A percentile compares a stretch with the other conserved stretches of the same genome.
phyloP scores from a whole-genome alignment of 2,797 vertebrate genomes.

The Muraenolepis orangiensis region DNA sequence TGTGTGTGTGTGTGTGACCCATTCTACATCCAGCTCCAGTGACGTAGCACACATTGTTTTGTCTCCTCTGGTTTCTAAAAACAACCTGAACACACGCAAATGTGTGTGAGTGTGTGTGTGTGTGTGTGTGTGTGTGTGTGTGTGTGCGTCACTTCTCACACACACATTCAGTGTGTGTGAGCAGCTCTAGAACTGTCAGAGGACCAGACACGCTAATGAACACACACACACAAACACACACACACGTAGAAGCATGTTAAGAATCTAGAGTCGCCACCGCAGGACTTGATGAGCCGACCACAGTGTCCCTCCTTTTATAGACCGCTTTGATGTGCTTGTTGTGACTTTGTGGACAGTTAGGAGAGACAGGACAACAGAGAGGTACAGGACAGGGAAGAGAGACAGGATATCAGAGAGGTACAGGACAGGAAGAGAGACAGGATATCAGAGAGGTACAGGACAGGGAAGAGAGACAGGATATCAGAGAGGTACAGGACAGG shows the following conservation, averaged over 20 bases:
- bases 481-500: background rate
- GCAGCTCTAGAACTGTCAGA: too few relatives aligned
- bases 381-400: too few relatives aligned
- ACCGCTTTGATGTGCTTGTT: background rate
- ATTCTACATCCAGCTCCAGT: slow-evolving; percentile 48
- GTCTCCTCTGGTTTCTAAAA: slow-evolving; percentile 64
- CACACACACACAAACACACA: slow-evolving; percentile 13
- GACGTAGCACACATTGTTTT: slow-evolving; percentile 68
- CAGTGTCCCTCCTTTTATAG: background rate
- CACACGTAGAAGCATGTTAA: slow-evolving; percentile 18
- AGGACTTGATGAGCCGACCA: background rate
- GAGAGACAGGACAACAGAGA: too few relatives aligned
- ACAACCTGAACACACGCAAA: slow-evolving; percentile 63
- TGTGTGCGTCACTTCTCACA: too few relatives aligned
- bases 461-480: background rate
- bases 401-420: too few relatives aligned
- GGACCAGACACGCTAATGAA: too few relatives aligned
- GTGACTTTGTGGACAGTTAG: background rate
- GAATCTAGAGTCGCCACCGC: background rate
- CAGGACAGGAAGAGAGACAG: too few relatives aligned
- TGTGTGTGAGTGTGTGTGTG: too few relatives aligned
- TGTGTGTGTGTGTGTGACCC: slow-evolving; percentile 34
- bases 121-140: too few relatives aligned
- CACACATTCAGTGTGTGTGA: too few relatives aligned
- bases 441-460: too few relatives aligned